Percentiles rank a stretch among this genome's conserved stretches.
Conservation (phyloP, 2,888 invertebrate species). For the Diachrysia chrysitis region DNA sequence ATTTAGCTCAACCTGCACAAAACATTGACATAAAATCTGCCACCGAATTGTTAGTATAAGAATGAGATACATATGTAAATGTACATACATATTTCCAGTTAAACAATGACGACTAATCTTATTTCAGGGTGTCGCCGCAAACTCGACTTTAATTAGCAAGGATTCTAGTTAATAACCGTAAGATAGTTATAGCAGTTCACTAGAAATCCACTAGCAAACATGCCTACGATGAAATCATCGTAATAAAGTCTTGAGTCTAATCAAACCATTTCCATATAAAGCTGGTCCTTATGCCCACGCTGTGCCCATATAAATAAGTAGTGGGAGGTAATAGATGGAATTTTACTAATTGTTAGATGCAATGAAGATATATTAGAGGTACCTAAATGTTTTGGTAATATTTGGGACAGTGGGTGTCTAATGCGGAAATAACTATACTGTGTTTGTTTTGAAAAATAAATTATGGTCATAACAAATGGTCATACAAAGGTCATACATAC, state of each 20-base stretch:
- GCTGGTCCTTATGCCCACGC: conserved; percentile 44
- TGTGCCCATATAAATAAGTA: conserved; percentile 27
- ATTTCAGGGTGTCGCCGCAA: not conserved
- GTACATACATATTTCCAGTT: not conserved
- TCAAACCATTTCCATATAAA: conserved; percentile 45
- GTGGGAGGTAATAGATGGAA: conserved; percentile 60
- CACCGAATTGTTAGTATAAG: not conserved
- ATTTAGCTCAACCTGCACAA: conserved; percentile 13
- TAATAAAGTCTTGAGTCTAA: conserved; percentile 30
- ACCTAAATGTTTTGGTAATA: conserved; percentile 54
- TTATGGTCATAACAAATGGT: no score
- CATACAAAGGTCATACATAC: conserved; percentile 14
- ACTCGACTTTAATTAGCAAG: not conserved
- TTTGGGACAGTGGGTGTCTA: conserved; percentile 38
- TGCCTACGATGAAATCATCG: conserved; percentile 50
- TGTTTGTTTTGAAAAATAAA: conserved; percentile 33
- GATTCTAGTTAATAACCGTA: not conserved
- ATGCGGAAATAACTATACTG: conserved; percentile 19
- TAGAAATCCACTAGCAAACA: conserved; percentile 15
- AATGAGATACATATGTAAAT: not conserved
- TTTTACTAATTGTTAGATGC: conserved; percentile 47
- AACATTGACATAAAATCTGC: conserved; percentile 21
- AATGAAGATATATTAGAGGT: conserved; percentile 38
- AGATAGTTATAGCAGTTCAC: conserved; percentile 11
- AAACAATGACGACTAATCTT: not conserved